Evolutionary conservation across 2,113 vertebrate species (phyloP).

Genomic region (Elephantulus edwardii): DNA sequence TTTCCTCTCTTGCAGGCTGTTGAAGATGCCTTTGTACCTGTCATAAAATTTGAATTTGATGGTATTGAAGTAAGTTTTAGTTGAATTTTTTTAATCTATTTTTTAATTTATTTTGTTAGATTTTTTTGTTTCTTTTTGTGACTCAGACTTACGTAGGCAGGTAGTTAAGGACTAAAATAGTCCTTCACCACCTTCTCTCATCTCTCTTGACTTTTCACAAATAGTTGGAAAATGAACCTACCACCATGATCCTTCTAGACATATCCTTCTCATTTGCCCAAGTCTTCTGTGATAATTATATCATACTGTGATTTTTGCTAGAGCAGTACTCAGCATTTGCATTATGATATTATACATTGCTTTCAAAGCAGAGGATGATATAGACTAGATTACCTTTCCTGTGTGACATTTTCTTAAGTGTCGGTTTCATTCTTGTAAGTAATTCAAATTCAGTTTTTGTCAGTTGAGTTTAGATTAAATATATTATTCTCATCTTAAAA

Average conservation of each 20-base stretch:
- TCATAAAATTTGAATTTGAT: slow-evolving; percentile 98
- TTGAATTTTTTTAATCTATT: slow-evolving; percentile 23
- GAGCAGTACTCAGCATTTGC: slow-evolving; percentile 16
- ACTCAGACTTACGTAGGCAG: slow-evolving; percentile 19
- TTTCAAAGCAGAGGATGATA: background rate
- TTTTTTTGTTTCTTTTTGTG: background rate
- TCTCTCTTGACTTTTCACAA: background rate
- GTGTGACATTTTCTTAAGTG: background rate
- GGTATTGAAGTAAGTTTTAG: slow-evolving; percentile 92
- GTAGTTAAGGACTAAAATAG: slow-evolving; percentile 35
- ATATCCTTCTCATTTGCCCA: background rate
- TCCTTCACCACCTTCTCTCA: background rate
- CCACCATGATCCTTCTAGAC: background rate
- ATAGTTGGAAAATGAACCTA: slow-evolving; percentile 11
- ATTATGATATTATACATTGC: background rate
- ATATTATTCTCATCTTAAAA: slow-evolving; percentile 7
- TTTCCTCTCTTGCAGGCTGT: slow-evolving; percentile 88
- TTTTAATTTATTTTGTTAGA: background rate
- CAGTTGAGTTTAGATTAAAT: slow-evolving; percentile 3
- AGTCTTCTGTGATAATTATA: slow-evolving; percentile 34
- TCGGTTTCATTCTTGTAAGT: background rate
- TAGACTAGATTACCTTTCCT: background rate
- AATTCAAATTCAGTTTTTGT: background rate
- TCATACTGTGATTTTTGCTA: slow-evolving; percentile 9
- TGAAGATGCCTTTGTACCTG: slow-evolving; percentile 98